Conservation (phyloP, 1,140 invertebrate genomes). For the Laupala kohalensis region DNA sequence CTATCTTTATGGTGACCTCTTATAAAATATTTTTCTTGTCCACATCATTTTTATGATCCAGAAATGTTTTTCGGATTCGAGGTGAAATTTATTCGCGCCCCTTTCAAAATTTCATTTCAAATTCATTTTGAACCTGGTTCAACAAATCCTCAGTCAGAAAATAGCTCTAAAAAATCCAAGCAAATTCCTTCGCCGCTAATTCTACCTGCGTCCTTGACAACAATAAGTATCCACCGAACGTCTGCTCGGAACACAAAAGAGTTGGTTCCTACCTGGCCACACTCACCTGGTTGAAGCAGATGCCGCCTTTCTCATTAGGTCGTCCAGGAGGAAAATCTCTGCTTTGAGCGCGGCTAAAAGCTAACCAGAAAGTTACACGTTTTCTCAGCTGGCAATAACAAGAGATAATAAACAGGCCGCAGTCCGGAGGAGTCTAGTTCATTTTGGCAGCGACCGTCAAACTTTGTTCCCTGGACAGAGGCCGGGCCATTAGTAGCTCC, state of each 20-base stretch:
- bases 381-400: background rate
- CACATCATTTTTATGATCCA: too few species aligned
- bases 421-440: background rate
- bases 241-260: background rate
- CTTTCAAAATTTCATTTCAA: too few species aligned
- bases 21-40: too few species aligned
- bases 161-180: background rate
- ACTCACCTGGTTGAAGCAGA: background rate
- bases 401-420: background rate
- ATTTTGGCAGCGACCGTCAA: background rate
- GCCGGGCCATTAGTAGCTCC: background rate
- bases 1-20: too few species aligned
- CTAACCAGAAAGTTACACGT: constrained; percentile 1
- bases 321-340: background rate
- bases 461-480: background rate
- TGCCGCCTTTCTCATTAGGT: background rate
- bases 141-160: background rate
- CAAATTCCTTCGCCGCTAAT: background rate
- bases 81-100: too few species aligned
- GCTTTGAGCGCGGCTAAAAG: constrained; percentile 1
- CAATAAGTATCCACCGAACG: too few species aligned
- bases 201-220: too few species aligned
- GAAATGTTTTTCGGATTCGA: too few species aligned
- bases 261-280: background rate
- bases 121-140: too few species aligned